Percentiles rank a stretch among this genome's conserved stretches.
Evolutionary conservation across 2,113 vertebrate genomes (phyloP).

Genomic region (Gavia stellata): DNA sequence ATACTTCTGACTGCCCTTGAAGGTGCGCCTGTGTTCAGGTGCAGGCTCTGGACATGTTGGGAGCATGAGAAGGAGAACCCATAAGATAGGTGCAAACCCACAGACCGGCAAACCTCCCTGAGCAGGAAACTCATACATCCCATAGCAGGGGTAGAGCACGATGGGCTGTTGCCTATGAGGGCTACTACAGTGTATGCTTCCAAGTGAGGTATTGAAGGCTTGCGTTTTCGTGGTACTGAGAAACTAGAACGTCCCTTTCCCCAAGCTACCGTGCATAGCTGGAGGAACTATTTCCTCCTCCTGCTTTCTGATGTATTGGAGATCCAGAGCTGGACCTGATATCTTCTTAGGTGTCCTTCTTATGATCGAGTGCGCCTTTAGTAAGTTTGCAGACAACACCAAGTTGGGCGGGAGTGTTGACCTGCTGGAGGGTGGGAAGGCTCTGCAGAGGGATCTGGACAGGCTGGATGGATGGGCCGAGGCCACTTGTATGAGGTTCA

Average conservation of each 20-base stretch:
- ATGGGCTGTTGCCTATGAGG: neutral
- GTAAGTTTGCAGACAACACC: too few relatives aligned
- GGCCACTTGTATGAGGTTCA: too few relatives aligned
- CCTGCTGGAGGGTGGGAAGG: too few relatives aligned
- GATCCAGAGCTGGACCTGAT: neutral
- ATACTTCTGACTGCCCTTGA: neutral
- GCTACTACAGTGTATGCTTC: neutral
- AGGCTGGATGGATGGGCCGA: too few relatives aligned
- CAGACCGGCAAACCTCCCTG: neutral
- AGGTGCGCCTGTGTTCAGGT: accelerated
- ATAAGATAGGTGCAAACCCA: neutral
- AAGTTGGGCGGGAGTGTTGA: too few relatives aligned
- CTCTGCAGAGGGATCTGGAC: too few relatives aligned
- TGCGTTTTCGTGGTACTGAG: neutral
- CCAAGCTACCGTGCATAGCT: accelerated
- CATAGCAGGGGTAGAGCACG: neutral
- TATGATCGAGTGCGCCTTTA: too few relatives aligned
- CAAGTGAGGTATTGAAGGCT: too few relatives aligned
- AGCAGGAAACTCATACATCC: accelerated
- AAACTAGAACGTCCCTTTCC: neutral
- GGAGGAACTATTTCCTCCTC: neutral
- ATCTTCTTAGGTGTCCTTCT: neutral
- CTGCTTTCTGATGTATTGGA: neutral
- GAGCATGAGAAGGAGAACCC: neutral
- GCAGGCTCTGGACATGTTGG: neutral